phyloP scores from a whole-genome alignment of 2,888 invertebrate genomes.

The Cephus sareptanus region DNA sequence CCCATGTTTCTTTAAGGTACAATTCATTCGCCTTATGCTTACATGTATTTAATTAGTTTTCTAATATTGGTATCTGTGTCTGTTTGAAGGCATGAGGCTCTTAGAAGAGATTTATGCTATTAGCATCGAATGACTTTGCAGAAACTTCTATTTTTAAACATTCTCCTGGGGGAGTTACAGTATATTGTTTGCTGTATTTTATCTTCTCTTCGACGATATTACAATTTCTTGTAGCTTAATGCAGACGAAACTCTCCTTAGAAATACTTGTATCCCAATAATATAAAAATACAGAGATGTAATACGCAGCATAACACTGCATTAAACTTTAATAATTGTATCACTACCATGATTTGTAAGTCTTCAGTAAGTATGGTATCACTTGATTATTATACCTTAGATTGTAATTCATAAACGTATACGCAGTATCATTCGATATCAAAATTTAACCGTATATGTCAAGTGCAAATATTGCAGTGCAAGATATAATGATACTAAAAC shows the following conservation, averaged over 20 bases:
- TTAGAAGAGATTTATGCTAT: not conserved
- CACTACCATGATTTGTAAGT: not conserved
- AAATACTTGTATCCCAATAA: slow-evolving; percentile 26
- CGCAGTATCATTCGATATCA: not conserved
- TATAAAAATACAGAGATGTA: slow-evolving; percentile 38
- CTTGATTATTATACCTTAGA: not conserved
- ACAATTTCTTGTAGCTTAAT: not conserved
- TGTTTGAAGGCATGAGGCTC: not conserved
- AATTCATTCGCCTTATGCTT: not conserved
- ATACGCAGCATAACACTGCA: slow-evolving; percentile 26
- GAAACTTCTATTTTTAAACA: not conserved
- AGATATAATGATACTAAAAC: not conserved
- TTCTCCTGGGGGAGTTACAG: not conserved
- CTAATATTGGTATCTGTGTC: not conserved
- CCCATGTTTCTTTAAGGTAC: not conserved
- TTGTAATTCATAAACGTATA: not conserved
- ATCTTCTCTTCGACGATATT: not conserved
- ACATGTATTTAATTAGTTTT: not conserved
- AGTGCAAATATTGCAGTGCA: not conserved
- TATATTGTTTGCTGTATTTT: not conserved
- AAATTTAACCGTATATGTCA: not conserved
- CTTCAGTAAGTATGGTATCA: not conserved
- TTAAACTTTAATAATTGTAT: slow-evolving; percentile 20
- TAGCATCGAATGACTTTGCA: not conserved
- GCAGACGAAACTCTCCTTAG: not conserved